Percentiles rank a stretch among this genome's conserved stretches.
phyloP scores from a whole-genome alignment of 2,888 invertebrate genomes.

The Lithophane socia region DNA sequence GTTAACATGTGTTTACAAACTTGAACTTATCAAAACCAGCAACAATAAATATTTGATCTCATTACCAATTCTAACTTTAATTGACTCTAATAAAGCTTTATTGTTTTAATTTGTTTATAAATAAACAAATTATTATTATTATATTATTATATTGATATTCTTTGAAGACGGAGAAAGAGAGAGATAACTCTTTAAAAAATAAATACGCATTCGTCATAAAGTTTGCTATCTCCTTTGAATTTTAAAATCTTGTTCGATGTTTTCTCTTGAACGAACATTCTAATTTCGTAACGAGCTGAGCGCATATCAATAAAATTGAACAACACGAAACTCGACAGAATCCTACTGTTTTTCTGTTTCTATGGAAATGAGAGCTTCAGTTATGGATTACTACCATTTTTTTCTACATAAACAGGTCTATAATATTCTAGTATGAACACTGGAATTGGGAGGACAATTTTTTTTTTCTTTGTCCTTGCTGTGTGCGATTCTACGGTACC shows the following conservation, averaged over 20 bases:
- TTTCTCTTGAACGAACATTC: neutral
- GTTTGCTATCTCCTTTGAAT: neutral
- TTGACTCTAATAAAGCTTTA: neutral
- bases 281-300: conserved; percentile 27
- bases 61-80: neutral
- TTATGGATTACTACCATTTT: conserved; percentile 16
- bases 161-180: neutral
- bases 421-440: conserved; percentile 10
- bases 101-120: too few relatives aligned
- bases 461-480: conserved; percentile 13
- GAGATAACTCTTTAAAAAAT: neutral
- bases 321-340: conserved; percentile 1
- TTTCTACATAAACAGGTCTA: conserved; percentile 2
- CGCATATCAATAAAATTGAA: conserved; percentile 13
- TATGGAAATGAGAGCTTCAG: conserved; percentile 2
- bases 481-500: conserved; percentile 29
- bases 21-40: neutral
- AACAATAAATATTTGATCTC: neutral
- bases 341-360: conserved; percentile 8
- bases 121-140: too few relatives aligned
- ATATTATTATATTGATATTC: too few relatives aligned
- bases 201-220: neutral
- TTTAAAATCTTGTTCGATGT: neutral
- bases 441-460: neutral
- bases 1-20: conserved; percentile 4